Percentiles rank a stretch among this genome's conserved stretches.
Conservation (phyloP, 92 coral and sea anemone genomes). For the Blastomussa wellsi region DNA sequence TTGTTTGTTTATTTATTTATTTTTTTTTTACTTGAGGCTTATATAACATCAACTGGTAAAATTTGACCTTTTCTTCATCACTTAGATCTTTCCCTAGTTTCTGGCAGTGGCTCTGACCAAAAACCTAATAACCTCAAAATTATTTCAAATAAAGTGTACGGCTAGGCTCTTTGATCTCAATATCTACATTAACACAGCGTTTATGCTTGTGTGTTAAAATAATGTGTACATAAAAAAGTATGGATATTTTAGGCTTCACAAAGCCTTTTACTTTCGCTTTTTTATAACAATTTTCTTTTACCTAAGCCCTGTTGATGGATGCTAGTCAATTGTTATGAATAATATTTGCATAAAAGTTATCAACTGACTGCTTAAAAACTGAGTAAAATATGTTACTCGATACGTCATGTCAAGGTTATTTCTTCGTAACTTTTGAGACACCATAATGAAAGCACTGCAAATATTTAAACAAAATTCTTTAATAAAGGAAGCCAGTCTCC, state of each 20-base stretch:
- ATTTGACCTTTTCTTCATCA: not conserved
- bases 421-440: not conserved
- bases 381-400: not conserved
- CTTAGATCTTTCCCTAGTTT: not conserved
- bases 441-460: conserved; percentile 9
- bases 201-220: not conserved
- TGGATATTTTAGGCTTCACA: not conserved
- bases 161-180: no score
- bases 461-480: conserved; percentile 5
- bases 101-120: no score
- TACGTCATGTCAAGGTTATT: not conserved
- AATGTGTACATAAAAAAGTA: not conserved
- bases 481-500: not conserved
- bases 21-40: not conserved
- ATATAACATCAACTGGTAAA: not conserved
- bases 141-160: no score
- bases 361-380: not conserved
- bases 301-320: not conserved
- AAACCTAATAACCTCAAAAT: not conserved
- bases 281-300: not conserved
- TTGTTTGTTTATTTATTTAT: no score
- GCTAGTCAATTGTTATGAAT: not conserved
- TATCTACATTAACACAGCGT: not conserved
- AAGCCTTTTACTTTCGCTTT: not conserved
- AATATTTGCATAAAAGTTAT: not conserved